Evolutionary conservation across 2,113 vertebrate genomes (phyloP).

Genomic region (Callaeas wilsoni): DNA sequence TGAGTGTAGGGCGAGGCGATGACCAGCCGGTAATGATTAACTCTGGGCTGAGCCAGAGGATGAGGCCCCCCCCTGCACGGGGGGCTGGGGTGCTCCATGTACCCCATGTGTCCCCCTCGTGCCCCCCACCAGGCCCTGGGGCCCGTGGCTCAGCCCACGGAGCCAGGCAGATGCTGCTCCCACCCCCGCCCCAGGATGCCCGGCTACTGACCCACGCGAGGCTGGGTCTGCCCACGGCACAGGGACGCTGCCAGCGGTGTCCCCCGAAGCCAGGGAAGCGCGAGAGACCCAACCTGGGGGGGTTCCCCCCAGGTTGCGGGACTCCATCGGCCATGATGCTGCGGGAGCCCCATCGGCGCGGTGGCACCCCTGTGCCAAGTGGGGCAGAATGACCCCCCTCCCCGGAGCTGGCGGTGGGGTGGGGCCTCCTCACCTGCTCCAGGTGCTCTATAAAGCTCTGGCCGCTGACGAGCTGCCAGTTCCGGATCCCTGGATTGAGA

Average conservation of each 20-base stretch:
- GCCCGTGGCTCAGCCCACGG: accelerated
- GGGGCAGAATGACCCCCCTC: background rate
- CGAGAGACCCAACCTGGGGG: accelerated
- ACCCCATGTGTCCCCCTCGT: accelerated
- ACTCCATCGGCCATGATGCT: too few relatives aligned
- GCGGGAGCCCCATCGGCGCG: accelerated
- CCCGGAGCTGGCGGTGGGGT: background rate
- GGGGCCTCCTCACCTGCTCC: conserved; percentile 29
- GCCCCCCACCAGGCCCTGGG: background rate
- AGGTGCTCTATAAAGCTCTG: conserved; percentile 51
- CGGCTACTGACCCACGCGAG: accelerated
- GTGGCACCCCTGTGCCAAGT: background rate
- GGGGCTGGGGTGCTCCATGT: background rate
- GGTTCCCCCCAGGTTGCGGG: too few relatives aligned
- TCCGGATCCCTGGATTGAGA: background rate
- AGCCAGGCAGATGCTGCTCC: background rate
- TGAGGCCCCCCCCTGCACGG: background rate
- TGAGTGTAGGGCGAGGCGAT: background rate
- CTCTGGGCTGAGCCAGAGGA: background rate
- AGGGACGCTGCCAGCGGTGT: accelerated
- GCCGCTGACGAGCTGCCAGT: background rate
- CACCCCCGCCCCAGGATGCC: accelerated
- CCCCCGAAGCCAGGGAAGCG: accelerated
- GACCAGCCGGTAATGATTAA: conserved; percentile 24
- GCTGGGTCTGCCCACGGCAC: accelerated